Evolutionary conservation across 1,140 invertebrate genomes (phyloP).

Genomic region (Plodia interpunctella): DNA sequence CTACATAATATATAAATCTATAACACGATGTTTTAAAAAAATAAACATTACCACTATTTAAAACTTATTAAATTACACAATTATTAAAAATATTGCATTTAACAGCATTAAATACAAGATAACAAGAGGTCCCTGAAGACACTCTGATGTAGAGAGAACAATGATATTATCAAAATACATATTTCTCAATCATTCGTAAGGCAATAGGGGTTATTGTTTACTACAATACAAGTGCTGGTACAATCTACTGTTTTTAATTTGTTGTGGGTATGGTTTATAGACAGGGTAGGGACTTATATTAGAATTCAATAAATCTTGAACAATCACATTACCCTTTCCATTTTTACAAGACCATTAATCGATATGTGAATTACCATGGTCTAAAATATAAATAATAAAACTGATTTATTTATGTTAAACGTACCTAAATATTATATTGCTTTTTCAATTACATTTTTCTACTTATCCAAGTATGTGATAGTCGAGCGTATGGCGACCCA

Average conservation of each 20-base stretch:
- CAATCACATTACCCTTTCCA: background rate
- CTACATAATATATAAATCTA: constrained; percentile 71
- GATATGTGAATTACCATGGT: constrained; percentile 9
- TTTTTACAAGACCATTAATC: constrained; percentile 1
- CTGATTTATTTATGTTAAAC: background rate
- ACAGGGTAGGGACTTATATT: too few species aligned
- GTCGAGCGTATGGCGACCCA: background rate
- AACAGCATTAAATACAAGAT: constrained; percentile 75
- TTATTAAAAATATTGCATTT: constrained; percentile 77
- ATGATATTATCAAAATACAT: constrained; percentile 73
- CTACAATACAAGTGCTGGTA: constrained; percentile 37
- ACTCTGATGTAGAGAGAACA: constrained; percentile 60
- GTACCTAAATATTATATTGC: constrained; percentile 3
- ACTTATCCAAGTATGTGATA: background rate
- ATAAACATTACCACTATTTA: constrained; percentile 74
- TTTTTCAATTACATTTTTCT: constrained; percentile 6
- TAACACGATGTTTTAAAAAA: constrained; percentile 74
- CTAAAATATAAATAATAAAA: constrained; percentile 4
- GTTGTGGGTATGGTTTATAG: constrained; percentile 1
- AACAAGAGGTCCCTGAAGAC: constrained; percentile 65
- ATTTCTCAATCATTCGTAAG: constrained; percentile 67
- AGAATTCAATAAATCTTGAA: too few species aligned
- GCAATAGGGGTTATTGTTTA: constrained; percentile 68
- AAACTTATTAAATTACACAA: constrained; percentile 72
- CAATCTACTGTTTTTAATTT: constrained; percentile 35